Evolutionary conservation across 2,888 invertebrate species (phyloP), one percentile per base, ranked within the genome.

Genomic region (Phengaris arion): DNA sequence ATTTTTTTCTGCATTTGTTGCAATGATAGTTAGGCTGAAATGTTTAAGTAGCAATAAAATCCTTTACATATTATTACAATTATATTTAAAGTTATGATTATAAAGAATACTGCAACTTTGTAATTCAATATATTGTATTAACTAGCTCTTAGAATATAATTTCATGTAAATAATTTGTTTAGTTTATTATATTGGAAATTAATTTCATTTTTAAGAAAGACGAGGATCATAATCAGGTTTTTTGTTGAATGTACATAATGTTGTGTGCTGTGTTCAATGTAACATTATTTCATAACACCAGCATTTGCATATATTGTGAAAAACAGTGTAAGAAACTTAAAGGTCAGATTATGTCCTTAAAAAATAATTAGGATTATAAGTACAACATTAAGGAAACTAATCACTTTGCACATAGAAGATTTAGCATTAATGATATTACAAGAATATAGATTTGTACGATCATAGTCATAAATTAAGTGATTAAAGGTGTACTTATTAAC

Each of bases 1-100:
- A 98, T 5, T 96, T 94, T 84, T 97, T 96, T 12, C 95, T 94
- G 82, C 98, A 98, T 79, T 95, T 88, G 5, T 87, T 86, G 79
- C 95, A 95, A 79, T 82, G 84, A 75, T 79, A 86, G 15, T 81
- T 68, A 57, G 81, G 75, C 84, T 85, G 79, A 78, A 82, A 83
- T 68, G 51, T 68, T 35, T 48, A 10, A 59, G 51, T 15, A 59
- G n/a, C 12, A 15, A 15, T 13, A 55, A 8, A 48, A 7, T 48
- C 8, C 1, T 48, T 48, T 5, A 48, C 6, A 8, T 48, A 8
- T 48, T 8, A 48, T 6, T 1, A 7, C 6, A 48, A 48, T 48
- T 7, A 5, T 48, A 48, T 7, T 48, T 5, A 48, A 52, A 52
- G 12, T 52, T 9, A 52, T 52, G 7, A 48, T 48, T 48, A 7